Base-by-base conservation (phyloP, 2,797 vertebrate species). In the Graptemys geographica region DNA sequence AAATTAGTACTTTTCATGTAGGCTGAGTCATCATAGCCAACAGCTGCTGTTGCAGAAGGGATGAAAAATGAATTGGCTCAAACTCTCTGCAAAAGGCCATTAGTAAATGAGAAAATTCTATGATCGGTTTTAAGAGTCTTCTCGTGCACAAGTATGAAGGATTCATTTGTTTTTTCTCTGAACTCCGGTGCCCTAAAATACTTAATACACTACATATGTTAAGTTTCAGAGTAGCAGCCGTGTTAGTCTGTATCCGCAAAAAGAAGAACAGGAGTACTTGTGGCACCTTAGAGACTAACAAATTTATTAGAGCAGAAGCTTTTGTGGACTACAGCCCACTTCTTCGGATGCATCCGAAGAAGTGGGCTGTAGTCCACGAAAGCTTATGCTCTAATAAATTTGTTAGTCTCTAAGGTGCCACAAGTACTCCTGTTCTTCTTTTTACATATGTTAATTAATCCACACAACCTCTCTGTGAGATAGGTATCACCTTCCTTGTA, bases 41-140 rank as follows among this genome's bases (percentile, higher is more conserved):
- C 89, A 95, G 93, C 95, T 83, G 94, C 90, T 96, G 90, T 92
- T 94, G 88, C 87, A 94, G 90, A 81, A 90, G 92, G 81, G 84
- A 79, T 91, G 90, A 94, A 86, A 96, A 95, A 93, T 91, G 31
- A 95, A 69, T 93, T n/a, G 1, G 49, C 79, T 78, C 27, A 78
- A 49, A 49, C 44, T 28, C 44, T 93, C 84, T 59, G 28, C 65
- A 89, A 69, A 92, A 52, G 49, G 55, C 96, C 49, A 41, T 92
- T 90, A 93, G 65, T 25, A 27, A 96, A 59, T 0, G 0, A 49
- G 79, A 41, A 56, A 90, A 59, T 19, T 87, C 57, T 93, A 56
- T 80, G 72, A 27, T 56, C 76, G 83, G 83, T 44, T 93, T 93
- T 90, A 44, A 57, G 62, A 65, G 47, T 83, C 85, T 86, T 84